Conservation (phyloP, 2,888 invertebrate genomes). For the Pyralis farinalis region DNA sequence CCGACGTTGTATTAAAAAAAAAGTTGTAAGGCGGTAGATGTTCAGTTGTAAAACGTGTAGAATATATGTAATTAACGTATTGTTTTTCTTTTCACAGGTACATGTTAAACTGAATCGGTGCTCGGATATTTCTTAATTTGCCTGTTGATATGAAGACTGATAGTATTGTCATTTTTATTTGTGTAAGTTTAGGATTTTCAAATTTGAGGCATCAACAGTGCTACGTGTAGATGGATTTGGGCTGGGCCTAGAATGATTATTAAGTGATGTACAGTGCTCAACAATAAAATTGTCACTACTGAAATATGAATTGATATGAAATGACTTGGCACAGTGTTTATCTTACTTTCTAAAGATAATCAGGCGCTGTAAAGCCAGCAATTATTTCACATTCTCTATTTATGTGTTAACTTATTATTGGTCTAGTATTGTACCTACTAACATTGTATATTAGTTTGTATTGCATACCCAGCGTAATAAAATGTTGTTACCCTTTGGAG, state of each 20-base stretch:
- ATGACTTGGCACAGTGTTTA: too few relatives aligned
- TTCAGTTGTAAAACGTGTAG: too few relatives aligned
- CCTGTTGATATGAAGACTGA: conserved; percentile 63
- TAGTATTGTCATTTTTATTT: conserved; percentile 54
- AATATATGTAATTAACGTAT: neutral
- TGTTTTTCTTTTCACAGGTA: conserved; percentile 46
- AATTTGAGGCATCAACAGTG: conserved; percentile 8
- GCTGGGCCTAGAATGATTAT: conserved; percentile 10
- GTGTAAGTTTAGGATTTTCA: conserved; percentile 31
- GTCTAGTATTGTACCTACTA: neutral
- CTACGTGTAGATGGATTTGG: conserved; percentile 1
- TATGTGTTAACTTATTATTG: neutral
- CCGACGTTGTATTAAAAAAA: too few relatives aligned
- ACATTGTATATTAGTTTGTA: neutral
- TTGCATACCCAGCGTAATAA: neutral
- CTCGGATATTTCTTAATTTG: conserved; percentile 45
- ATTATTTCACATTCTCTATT: neutral
- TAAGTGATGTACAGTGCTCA: too few relatives aligned
- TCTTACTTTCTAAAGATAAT: too few relatives aligned
- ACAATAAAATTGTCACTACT: too few relatives aligned
- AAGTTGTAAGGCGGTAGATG: too few relatives aligned
- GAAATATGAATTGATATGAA: too few relatives aligned
- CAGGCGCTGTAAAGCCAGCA: too few relatives aligned
- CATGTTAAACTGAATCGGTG: conserved; percentile 22
- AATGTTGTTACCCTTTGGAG: too few relatives aligned